phyloP scores from a whole-genome alignment of 1,140 invertebrate genomes.

The Planococcus citri region DNA sequence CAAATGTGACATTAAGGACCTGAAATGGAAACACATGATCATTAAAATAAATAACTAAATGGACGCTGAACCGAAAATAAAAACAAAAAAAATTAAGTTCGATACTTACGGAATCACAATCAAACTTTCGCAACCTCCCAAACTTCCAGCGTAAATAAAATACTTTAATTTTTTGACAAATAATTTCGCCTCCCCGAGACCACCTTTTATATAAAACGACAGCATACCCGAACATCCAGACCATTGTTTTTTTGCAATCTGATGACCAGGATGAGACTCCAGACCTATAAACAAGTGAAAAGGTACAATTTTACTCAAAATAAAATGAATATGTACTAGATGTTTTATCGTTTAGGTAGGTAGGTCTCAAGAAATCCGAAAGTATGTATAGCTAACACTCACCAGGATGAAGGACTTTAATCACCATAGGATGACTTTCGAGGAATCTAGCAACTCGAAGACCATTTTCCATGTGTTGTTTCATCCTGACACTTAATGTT shows the following conservation, averaged over 20 bases:
- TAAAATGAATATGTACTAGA: too few relatives aligned
- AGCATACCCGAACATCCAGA: constrained; percentile 87
- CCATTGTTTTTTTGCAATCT: constrained; percentile 69
- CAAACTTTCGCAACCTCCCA: constrained; percentile 91
- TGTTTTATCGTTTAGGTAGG: too few relatives aligned
- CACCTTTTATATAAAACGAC: constrained; percentile 74
- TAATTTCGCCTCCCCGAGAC: constrained; percentile 53
- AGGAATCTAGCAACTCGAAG: constrained; percentile 66
- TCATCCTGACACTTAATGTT: constrained; percentile 85
- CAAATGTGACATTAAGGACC: constrained; percentile 60
- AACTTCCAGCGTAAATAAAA: constrained; percentile 82
- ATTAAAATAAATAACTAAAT: background rate
- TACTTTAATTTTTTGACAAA: constrained; percentile 69
- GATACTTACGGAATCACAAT: constrained; percentile 71
- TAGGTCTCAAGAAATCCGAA: too few relatives aligned
- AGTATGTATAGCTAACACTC: too few relatives aligned
- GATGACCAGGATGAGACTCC: constrained; percentile 81
- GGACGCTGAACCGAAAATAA: too few relatives aligned
- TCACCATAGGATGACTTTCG: constrained; percentile 60
- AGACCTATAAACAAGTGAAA: too few relatives aligned
- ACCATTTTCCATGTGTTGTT: constrained; percentile 67
- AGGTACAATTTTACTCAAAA: too few relatives aligned
- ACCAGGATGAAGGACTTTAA: constrained; percentile 76
- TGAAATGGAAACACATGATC: background rate
- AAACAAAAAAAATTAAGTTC: background rate